Percentiles rank a stretch among this genome's conserved stretches.
phyloP scores from a whole-genome alignment of 1,140 invertebrate species.

The Ylistrum balloti region DNA sequence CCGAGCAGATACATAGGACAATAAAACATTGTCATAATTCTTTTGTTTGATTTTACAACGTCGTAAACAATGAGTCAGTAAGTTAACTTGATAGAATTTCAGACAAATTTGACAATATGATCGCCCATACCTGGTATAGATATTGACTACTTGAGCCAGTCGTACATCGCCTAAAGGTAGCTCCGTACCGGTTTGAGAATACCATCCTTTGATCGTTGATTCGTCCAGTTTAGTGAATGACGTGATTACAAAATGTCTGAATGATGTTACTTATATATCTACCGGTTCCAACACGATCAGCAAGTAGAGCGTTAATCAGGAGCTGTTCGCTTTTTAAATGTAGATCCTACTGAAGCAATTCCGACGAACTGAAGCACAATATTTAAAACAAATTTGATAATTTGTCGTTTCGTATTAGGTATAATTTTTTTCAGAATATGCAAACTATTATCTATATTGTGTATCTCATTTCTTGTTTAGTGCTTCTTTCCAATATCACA shows the following conservation, averaged over 20 bases:
- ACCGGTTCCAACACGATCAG: not conserved
- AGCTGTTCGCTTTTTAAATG: not conserved
- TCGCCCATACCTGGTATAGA: not conserved
- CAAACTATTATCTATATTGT: no score
- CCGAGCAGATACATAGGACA: not conserved
- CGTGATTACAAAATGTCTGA: not conserved
- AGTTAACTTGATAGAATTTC: constrained; percentile 25
- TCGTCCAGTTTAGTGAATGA: not conserved
- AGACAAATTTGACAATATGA: not conserved
- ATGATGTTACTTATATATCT: not conserved
- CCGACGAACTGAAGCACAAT: no score
- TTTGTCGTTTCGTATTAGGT: not conserved
- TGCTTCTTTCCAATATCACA: no score
- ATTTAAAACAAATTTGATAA: no score
- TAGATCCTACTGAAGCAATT: no score
- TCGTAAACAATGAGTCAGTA: not conserved
- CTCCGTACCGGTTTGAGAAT: not conserved
- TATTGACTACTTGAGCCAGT: not conserved
- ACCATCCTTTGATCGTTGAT: not conserved
- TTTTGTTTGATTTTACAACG: not conserved
- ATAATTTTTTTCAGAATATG: not conserved
- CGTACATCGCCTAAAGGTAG: not conserved
- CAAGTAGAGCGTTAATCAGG: no score
- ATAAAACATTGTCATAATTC: constrained; percentile 22
- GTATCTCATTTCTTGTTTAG: no score